Evolutionary conservation across 2,113 vertebrate species (phyloP).

Genomic region (Anthoscopus minutus): DNA sequence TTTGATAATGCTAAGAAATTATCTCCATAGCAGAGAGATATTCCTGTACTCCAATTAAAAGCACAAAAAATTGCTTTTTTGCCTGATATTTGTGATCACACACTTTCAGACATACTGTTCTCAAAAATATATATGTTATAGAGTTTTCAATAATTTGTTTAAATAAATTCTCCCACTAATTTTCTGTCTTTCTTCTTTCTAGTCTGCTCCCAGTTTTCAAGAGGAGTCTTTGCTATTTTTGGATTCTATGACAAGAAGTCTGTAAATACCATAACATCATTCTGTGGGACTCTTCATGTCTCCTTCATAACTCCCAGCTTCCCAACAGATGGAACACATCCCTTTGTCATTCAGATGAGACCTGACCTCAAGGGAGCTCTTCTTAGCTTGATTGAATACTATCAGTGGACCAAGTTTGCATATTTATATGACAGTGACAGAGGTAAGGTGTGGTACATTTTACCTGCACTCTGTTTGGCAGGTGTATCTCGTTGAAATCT

Average conservation of each 20-base stretch:
- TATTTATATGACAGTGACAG: constrained; percentile 98
- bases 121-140: not conserved
- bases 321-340: constrained; percentile 93
- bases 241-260: constrained; percentile 99
- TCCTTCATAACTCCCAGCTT: constrained; percentile 99
- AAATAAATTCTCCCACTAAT: not conserved
- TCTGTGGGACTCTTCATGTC: constrained; percentile 96
- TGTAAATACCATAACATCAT: constrained; percentile 98
- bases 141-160: not conserved
- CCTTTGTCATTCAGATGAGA: constrained; percentile 98
- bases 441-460: constrained; percentile 73
- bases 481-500: not conserved
- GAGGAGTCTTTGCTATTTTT: constrained; percentile 98
- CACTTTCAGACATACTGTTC: not conserved
- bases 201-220: constrained; percentile 99
- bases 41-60: too few species aligned
- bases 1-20: not conserved
- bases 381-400: constrained; percentile 97
- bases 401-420: constrained; percentile 98
- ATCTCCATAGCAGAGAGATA: not conserved
- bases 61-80: too few species aligned
- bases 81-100: not conserved
- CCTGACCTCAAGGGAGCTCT: constrained; percentile 97
- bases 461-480: not conserved
- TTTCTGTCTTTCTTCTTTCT: constrained; percentile 18